These are phyloP conservation scores for Sylvia atricapilla DNA, from an alignment of 2,113 vertebrate genomes.

Conservation along the genomic window DNA sequence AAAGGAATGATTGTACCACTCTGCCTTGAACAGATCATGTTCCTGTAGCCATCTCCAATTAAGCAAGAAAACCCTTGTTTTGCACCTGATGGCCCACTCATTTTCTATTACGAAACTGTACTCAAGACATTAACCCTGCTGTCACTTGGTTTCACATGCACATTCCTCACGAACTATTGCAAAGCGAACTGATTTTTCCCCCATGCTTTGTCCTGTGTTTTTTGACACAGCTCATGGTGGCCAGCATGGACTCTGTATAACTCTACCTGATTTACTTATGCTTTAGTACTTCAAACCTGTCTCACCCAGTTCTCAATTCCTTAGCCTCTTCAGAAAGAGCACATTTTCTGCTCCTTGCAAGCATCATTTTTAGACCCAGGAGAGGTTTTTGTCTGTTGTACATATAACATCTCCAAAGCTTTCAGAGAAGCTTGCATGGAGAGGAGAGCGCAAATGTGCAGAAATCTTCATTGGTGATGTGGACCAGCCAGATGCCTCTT, in stretches of 20 bases:
- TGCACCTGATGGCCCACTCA: neutral
- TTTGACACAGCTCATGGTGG: neutral
- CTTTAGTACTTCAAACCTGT: neutral
- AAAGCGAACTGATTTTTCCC: neutral
- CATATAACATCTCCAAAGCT: neutral
- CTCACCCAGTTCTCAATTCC: accelerated
- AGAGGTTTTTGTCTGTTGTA: neutral
- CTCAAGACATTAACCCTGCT: neutral
- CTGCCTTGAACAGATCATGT: neutral
- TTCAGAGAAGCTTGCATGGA: neutral
- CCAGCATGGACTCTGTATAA: neutral
- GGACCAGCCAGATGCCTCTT: neutral
- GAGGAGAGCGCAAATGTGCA: neutral
- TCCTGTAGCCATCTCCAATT: neutral
- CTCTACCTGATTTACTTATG: neutral
- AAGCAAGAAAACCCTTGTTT: neutral
- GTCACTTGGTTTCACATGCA: neutral
- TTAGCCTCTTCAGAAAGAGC: neutral
- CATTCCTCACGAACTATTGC: neutral
- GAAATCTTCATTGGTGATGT: neutral
- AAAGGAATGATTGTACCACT: neutral
- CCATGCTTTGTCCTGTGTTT: neutral
- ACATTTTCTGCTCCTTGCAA: neutral
- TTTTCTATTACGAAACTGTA: neutral
- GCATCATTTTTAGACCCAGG: neutral